These are phyloP conservation scores for Thymallus thymallus DNA, from an alignment of 2,113 vertebrate species.

Conservation along the genomic window DNA sequence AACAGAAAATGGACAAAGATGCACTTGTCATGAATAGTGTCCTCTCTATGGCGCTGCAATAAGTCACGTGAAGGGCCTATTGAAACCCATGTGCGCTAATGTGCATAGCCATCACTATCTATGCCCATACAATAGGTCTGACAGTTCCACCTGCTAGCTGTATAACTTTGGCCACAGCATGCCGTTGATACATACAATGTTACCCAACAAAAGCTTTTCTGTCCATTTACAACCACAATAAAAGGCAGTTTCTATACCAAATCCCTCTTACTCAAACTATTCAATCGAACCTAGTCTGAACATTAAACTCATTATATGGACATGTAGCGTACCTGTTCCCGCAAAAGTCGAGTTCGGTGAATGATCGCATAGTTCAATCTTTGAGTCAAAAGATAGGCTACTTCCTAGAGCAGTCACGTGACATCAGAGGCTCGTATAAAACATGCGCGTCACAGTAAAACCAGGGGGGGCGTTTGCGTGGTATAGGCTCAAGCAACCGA, in stretches of 20 bases:
- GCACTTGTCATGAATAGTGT: not conserved
- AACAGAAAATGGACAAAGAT: not conserved
- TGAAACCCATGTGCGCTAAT: constrained; percentile 15
- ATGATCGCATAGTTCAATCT: not conserved
- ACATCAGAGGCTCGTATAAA: not conserved
- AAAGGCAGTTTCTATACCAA: not conserved
- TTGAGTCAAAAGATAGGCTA: not conserved
- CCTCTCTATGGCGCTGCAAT: not conserved
- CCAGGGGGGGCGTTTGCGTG: too few relatives aligned
- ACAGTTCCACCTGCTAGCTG: constrained; percentile 50
- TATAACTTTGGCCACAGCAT: not conserved
- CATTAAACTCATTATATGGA: not conserved
- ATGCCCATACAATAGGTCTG: not conserved
- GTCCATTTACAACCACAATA: not conserved
- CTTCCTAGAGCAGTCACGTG: constrained; percentile 3
- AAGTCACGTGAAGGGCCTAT: not conserved
- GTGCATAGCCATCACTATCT: constrained; percentile 12
- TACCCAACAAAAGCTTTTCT: not conserved
- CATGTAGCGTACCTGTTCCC: not conserved
- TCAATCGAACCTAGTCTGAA: not conserved
- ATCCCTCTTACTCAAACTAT: not conserved
- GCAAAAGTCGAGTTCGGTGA: not conserved
- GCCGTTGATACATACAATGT: not conserved
- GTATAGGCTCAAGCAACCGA: too few relatives aligned
- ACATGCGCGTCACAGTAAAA: not conserved